Base-by-base conservation (phyloP, 2,888 invertebrate genomes). In the Orchesellides sinensis region DNA sequence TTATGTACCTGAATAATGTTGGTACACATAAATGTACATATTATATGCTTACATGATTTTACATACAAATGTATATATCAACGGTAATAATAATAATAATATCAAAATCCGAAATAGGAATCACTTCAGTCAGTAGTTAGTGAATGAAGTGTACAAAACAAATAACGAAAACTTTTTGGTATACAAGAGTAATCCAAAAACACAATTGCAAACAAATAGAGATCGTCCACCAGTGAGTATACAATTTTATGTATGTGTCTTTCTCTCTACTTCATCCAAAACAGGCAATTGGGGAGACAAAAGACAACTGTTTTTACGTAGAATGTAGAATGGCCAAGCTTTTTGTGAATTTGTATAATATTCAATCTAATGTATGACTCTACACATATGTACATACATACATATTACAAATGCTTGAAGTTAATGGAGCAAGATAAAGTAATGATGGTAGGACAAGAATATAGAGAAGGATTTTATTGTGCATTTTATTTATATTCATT, bases 31-130 rank as follows among this genome's bases (percentile, higher is more conserved):
- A n/a, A 59, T 35, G 59, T 66, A 49, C 25, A 12, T 12, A 52
- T 32, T 52, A 49, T 49, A 40, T 25, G 25, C 19, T 40, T 27
- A 29, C 12, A 49, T 12, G 35, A 12, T 29, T 21, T 27, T 63
- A 49, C 75, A 56, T 77, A 77, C 56, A 77, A 68, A 77, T 66
- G 69, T 49, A 69, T 69, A 32, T 69, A 68, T 78, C 77, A 78
- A 29, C 77, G 70, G 70, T 79, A 63, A 79, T 79, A 52, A 70
- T 79, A 70, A 79, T 70, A 70, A 79, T 79, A 70, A 32, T 65
- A 65, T 49, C 29, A 79, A 68, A 78, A 68, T 66, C 25, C 56
- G 21, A 27, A 66, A 65, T 68, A 52, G 59, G 78, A 79, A 79
- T 79, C 79, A 79, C 79, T 79, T 70, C 70, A 79, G 23, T 45